phyloP scores from a whole-genome alignment of 2,888 invertebrate species.

The Silvanus unidentatus region DNA sequence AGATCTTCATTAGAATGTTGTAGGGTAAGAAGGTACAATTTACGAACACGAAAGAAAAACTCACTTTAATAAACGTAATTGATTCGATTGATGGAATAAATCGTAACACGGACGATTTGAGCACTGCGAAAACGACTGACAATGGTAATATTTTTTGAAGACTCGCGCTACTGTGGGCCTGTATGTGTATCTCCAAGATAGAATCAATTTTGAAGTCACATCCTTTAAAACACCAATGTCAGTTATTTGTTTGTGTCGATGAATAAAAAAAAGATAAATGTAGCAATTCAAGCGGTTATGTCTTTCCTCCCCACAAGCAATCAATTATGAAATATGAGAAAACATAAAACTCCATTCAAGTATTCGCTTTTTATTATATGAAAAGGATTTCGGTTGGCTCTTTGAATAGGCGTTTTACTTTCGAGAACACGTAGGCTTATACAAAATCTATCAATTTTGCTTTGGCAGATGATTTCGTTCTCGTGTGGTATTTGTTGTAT shows the following conservation, averaged over 20 bases:
- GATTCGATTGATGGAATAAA: too few species aligned
- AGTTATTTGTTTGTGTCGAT: conserved; percentile 25
- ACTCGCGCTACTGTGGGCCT: too few species aligned
- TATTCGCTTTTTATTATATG: conserved; percentile 13
- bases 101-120: too few species aligned
- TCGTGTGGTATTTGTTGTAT: not conserved
- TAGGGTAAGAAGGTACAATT: too few species aligned
- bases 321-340: conserved; percentile 37
- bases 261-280: conserved; percentile 28
- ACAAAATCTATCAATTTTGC: conserved; percentile 10
- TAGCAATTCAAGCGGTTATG: conserved; percentile 22
- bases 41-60: too few species aligned
- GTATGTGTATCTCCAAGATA: not conserved
- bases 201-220: conserved; percentile 33
- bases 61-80: too few species aligned
- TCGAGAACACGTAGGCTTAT: conserved; percentile 4
- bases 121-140: too few species aligned
- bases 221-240: conserved; percentile 29
- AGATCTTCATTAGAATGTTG: too few species aligned
- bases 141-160: too few species aligned
- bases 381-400: conserved; percentile 26
- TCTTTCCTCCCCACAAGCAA: conserved; percentile 25
- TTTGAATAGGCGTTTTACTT: conserved; percentile 23
- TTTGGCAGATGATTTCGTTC: conserved; percentile 8
- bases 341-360: conserved; percentile 28